Base-by-base conservation (phyloP, 2,797 vertebrate species). In the Nyctalus aviator region DNA sequence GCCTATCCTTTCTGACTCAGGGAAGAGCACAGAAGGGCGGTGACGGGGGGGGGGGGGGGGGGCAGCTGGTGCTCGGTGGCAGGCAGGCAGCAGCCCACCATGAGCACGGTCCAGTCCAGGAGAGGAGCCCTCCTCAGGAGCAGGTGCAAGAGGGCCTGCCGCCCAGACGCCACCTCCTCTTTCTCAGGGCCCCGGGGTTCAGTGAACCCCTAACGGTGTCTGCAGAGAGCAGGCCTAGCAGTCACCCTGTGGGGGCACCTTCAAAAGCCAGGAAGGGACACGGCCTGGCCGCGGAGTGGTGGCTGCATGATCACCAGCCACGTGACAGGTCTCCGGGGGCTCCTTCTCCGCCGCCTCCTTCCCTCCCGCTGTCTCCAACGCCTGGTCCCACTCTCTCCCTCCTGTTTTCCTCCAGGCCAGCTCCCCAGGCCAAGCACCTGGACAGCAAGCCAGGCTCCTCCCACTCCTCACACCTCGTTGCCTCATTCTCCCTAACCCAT, bases 171-270 rank as follows among this genome's bases (percentile, higher is more conserved):
- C 83, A 35, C 71, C 73, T 93, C 53, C 57, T 50, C 93, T 94
- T 76, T 92, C 75, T 94, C 89, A 4, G 68, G 93, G 50, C 46
- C 76, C 88, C 91, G 55, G 10, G 90, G 86, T 88, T 90, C 95
- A 46, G 27, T 35, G 53, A 71, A 86, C 27, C 94, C 76, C 79
- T 57, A 87, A 35, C 57, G 44, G 30, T 4, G 27, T 48, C 83
- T 12, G 62, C 27, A 32, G 44, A 69, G 2, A 84, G 71, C 53
- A 73, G 32, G 72, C 23, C 53, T 14, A 48, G 17, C 50, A 23
- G 81, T 50, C 84, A 18, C 32, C n/a, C 73, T 15, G 8, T 0
- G 18, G 41, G 44, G 23, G 90, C 35, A 8, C 18, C 41, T 64
- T 1, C 10, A 30, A 64, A 46, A 68, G 72, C 75, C 35, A n/a